A percentile compares a stretch with the other conserved stretches of the same genome.
phyloP scores from a whole-genome alignment of 2,888 invertebrate genomes.

The Nomada ruficornis region DNA sequence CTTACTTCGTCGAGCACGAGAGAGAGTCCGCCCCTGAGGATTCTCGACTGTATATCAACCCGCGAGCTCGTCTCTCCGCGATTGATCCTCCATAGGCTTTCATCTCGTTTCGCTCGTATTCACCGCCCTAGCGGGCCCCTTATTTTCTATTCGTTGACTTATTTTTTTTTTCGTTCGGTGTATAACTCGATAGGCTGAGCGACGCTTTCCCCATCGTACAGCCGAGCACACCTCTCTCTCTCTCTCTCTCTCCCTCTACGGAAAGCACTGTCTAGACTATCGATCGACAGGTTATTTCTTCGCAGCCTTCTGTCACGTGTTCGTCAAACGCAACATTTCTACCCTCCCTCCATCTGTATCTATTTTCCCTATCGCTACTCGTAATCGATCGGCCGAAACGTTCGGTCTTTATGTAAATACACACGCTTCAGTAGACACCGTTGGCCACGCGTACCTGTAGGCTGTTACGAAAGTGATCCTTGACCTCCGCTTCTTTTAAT shows the following conservation, averaged over 20 bases:
- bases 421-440: constrained; percentile 31
- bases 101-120: constrained; percentile 11
- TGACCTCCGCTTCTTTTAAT: constrained; percentile 49
- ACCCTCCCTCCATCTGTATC: neutral
- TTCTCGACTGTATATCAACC: constrained; percentile 8
- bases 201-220: constrained; percentile 10
- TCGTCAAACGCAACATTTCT: neutral
- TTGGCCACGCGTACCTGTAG: constrained; percentile 9
- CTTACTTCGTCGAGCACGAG: constrained; percentile 16
- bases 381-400: constrained; percentile 13
- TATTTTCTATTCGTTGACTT: constrained; percentile 22
- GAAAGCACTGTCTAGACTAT: constrained; percentile 2
- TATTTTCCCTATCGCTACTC: constrained; percentile 3
- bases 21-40: constrained; percentile 4
- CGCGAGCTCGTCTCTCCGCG: constrained; percentile 27
- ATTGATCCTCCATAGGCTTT: constrained; percentile 21
- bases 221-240: neutral
- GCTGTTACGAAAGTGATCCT: constrained; percentile 41
- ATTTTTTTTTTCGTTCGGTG: constrained; percentile 1
- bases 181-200: neutral
- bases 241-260: neutral
- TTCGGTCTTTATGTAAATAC: neutral
- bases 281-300: constrained; percentile 29
- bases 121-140: constrained; percentile 9
- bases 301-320: neutral